Conservation (phyloP, 1,140 invertebrate genomes). For the Sipha flava region DNA sequence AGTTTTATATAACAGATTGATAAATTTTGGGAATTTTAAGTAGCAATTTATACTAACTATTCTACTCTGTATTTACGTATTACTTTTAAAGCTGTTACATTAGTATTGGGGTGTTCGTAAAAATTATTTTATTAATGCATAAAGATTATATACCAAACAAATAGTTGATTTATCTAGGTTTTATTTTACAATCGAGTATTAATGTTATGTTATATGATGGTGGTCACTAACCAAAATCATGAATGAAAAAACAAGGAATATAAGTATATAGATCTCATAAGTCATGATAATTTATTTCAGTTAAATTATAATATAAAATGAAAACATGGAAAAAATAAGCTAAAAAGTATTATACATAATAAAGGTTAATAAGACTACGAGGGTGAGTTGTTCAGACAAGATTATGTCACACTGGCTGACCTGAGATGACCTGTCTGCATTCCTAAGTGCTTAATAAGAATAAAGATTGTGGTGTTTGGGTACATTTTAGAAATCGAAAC, state of each 20-base stretch:
- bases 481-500: not conserved
- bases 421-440: slow-evolving; percentile 18
- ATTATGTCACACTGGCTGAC: slow-evolving; percentile 21
- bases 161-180: slow-evolving; percentile 1
- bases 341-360: not conserved
- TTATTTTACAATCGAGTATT: not conserved
- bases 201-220: not conserved
- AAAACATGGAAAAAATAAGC: not conserved
- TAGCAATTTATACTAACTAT: too few relatives aligned
- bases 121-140: too few relatives aligned
- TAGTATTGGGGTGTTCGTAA: too few relatives aligned
- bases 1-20: too few relatives aligned
- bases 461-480: not conserved
- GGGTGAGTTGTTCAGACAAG: slow-evolving; percentile 6
- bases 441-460: slow-evolving; percentile 1
- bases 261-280: too few relatives aligned
- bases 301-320: not conserved
- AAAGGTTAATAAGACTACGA: not conserved
- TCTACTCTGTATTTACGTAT: too few relatives aligned
- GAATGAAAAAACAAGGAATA: not conserved
- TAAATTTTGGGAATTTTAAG: too few relatives aligned
- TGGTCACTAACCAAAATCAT: not conserved
- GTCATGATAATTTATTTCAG: not conserved
- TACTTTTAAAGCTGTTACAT: too few relatives aligned
- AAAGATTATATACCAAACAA: not conserved